These are phyloP conservation scores for Papilio polyxenes DNA, from an alignment of 1,140 invertebrate species.

Conservation along the genomic window DNA sequence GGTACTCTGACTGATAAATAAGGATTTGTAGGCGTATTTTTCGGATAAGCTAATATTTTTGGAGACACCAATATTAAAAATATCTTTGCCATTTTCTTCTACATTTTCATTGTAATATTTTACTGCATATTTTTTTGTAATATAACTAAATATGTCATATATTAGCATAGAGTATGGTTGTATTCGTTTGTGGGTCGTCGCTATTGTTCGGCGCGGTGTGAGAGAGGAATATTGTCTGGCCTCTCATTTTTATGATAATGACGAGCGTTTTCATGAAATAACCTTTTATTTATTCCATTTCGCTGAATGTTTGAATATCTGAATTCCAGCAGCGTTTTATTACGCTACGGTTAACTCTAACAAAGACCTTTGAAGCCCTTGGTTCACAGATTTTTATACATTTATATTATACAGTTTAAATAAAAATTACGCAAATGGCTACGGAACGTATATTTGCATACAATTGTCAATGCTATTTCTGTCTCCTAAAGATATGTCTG, in stretches of 20 bases:
- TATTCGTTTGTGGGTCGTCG: neutral
- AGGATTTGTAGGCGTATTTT: neutral
- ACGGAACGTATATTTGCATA: too few relatives aligned
- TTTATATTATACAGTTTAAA: neutral
- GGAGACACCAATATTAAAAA: neutral
- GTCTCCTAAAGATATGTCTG: neutral
- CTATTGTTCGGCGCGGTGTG: slow-evolving; percentile 5
- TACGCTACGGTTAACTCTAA: slow-evolving; percentile 4
- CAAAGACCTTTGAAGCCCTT: neutral
- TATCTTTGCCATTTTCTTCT: neutral
- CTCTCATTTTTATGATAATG: slow-evolving; percentile 34
- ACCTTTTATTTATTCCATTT: slow-evolving; percentile 31
- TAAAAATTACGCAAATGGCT: neutral
- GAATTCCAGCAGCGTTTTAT: slow-evolving; percentile 9
- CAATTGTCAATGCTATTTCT: neutral
- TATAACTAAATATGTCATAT: neutral
- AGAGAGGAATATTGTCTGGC: slow-evolving; percentile 17
- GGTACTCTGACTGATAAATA: neutral
- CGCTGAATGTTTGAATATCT: slow-evolving; percentile 24
- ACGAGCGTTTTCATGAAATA: slow-evolving; percentile 5
- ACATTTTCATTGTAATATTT: neutral
- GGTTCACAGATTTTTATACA: neutral
- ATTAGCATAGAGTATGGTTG: neutral
- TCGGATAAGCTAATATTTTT: neutral
- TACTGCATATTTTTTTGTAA: too few relatives aligned